Evolutionary conservation across 2,888 invertebrate genomes (phyloP).

Genomic region (Oegoconia quadripuncta): DNA sequence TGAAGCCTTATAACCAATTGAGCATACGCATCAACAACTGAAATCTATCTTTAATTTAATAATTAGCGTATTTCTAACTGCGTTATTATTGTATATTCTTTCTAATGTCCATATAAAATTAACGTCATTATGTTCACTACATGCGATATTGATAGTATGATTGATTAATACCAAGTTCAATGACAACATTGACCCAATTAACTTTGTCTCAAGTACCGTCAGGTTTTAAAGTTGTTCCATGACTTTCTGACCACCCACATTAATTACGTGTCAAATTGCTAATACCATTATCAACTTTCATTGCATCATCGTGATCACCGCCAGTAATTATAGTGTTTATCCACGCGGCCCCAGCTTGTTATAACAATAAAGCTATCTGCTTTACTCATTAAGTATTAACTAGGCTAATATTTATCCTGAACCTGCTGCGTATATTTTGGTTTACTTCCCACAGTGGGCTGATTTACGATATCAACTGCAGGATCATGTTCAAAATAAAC

Average conservation of each 20-base stretch:
- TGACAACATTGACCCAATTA: slow-evolving; percentile 46
- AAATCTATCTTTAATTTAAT: too few relatives aligned
- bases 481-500: slow-evolving; percentile 18
- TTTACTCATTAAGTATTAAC: slow-evolving; percentile 55
- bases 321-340: slow-evolving; percentile 58
- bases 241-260: slow-evolving; percentile 60
- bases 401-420: slow-evolving; percentile 41
- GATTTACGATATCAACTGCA: slow-evolving; percentile 18
- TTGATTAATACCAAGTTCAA: slow-evolving; percentile 22
- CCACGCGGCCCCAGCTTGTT: slow-evolving; percentile 49
- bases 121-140: too few relatives aligned
- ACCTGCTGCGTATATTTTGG: slow-evolving; percentile 27
- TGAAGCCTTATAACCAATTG: too few relatives aligned
- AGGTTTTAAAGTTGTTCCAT: slow-evolving; percentile 52
- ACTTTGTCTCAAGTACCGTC: slow-evolving; percentile 49
- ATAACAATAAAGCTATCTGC: slow-evolving; percentile 62
- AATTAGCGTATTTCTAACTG: too few relatives aligned
- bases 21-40: too few relatives aligned
- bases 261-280: slow-evolving; percentile 70
- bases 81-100: too few relatives aligned
- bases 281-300: slow-evolving; percentile 72
- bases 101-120: too few relatives aligned
- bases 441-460: slow-evolving; percentile 21
- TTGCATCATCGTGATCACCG: slow-evolving; percentile 63
- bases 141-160: background rate